Conservation (phyloP, 1,140 invertebrate genomes). For the Steinernema khuongi region DNA sequence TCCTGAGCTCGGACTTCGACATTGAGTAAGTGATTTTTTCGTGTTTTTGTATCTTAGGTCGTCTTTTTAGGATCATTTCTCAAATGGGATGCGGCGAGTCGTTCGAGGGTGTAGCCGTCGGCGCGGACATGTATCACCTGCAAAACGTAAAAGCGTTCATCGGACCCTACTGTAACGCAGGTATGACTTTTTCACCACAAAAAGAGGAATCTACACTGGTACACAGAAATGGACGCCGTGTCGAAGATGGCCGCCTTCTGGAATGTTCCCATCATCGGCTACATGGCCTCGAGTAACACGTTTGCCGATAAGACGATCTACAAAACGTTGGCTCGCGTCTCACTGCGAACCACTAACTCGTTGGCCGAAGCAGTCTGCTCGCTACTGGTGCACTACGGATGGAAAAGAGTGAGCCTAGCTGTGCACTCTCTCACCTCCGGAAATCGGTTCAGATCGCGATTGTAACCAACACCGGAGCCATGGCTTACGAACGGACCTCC, state of each 20-base stretch:
- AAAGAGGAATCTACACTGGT: neutral
- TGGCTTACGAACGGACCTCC: conserved; percentile 49
- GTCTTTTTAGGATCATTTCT: conserved; percentile 33
- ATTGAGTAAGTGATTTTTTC: conserved; percentile 45
- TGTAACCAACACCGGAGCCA: conserved; percentile 51
- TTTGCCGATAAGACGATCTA: conserved; percentile 51
- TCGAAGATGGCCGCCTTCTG: conserved; percentile 50
- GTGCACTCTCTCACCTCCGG: conserved; percentile 18
- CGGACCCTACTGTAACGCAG: conserved; percentile 38
- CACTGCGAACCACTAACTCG: conserved; percentile 48
- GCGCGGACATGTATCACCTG: conserved; percentile 40
- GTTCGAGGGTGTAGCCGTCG: conserved; percentile 45
- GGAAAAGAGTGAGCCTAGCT: conserved; percentile 35
- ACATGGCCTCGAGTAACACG: conserved; percentile 48
- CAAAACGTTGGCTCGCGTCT: conserved; percentile 48
- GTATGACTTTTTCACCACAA: neutral
- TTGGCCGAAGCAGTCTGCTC: conserved; percentile 42
- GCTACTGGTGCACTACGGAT: conserved; percentile 45
- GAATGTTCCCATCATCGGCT: conserved; percentile 50
- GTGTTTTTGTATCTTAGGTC: neutral
- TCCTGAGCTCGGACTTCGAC: conserved; percentile 50
- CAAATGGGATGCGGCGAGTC: conserved; percentile 42
- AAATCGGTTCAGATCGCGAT: conserved; percentile 44
- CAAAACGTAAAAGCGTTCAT: conserved; percentile 36
- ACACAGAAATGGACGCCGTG: conserved; percentile 48